Percentiles rank a stretch among this genome's conserved stretches.
Conservation (phyloP, 2,113 vertebrate species). For the Chlamydotis undulata region DNA sequence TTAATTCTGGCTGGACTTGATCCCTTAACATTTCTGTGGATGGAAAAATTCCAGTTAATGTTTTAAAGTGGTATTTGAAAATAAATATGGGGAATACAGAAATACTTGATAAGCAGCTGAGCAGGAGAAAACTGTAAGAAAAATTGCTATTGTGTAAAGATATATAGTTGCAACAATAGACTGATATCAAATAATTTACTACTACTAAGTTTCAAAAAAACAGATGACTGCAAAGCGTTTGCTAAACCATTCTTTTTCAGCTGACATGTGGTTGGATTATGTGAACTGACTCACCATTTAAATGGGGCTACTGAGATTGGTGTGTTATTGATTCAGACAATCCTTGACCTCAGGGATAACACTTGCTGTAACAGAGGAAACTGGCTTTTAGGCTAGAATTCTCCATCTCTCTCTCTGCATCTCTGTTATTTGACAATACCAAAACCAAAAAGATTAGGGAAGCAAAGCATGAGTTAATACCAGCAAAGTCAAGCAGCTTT, state of each 20-base stretch:
- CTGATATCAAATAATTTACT: constrained; percentile 58
- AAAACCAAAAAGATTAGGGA: constrained; percentile 55
- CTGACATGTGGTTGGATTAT: constrained; percentile 65
- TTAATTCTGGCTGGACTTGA: constrained; percentile 54
- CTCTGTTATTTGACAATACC: constrained; percentile 52
- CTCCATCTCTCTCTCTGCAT: constrained; percentile 30
- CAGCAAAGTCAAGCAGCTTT: constrained; percentile 26
- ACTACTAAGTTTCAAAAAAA: constrained; percentile 60
- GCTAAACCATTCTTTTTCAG: constrained; percentile 51
- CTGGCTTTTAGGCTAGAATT: constrained; percentile 33
- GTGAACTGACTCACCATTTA: constrained; percentile 65
- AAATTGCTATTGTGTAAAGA: constrained; percentile 49
- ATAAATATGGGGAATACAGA: constrained; percentile 65
- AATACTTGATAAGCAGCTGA: constrained; percentile 59
- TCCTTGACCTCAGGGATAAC: constrained; percentile 62
- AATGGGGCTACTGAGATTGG: constrained; percentile 48
- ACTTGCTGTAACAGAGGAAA: constrained; percentile 43
- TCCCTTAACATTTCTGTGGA: constrained; percentile 49
- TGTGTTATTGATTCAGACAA: constrained; percentile 66
- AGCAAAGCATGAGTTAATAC: constrained; percentile 40
- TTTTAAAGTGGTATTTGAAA: constrained; percentile 70
- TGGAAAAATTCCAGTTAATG: constrained; percentile 48
- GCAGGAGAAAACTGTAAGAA: constrained; percentile 17
- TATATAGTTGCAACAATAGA: constrained; percentile 35
- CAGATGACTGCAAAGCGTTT: constrained; percentile 47